phyloP scores from a whole-genome alignment of 1,140 invertebrate genomes.

The Drosophila sucinea region DNA sequence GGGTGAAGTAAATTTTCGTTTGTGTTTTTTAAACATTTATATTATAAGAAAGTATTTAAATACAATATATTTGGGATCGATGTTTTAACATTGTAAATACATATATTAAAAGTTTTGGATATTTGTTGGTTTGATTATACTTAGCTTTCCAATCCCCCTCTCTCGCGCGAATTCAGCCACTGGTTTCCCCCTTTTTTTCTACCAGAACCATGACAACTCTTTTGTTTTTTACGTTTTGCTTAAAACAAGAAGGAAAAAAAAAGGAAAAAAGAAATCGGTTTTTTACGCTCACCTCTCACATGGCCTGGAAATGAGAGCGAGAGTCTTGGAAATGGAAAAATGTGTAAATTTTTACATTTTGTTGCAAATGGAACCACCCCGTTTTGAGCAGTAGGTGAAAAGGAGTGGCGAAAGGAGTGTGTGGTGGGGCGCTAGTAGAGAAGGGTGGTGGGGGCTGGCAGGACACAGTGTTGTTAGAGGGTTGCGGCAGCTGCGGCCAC shows the following conservation, averaged over 20 bases:
- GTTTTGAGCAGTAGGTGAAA: constrained; percentile 27
- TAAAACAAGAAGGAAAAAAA: constrained; percentile 8
- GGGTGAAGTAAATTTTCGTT: no score
- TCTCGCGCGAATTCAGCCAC: neutral
- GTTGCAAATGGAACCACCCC: constrained; percentile 47
- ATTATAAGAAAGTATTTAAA: no score
- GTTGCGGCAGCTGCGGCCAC: constrained; percentile 60
- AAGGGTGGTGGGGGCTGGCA: constrained; percentile 22
- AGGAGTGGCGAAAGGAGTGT: neutral
- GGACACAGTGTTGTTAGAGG: constrained; percentile 20
- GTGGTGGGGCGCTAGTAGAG: neutral
- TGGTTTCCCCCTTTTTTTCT: constrained; percentile 9
- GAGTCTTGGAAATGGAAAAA: constrained; percentile 45
- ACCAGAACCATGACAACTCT: constrained; percentile 72
- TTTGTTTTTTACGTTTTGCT: constrained; percentile 29
- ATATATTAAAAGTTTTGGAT: no score
- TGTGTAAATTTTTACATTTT: constrained; percentile 36
- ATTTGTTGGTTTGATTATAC: neutral
- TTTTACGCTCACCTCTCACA: constrained; percentile 33
- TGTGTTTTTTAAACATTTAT: no score
- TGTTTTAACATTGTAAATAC: no score
- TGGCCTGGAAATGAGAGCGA: constrained; percentile 45
- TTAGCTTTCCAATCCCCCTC: neutral
- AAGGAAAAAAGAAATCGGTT: neutral
- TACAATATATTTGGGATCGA: no score